phyloP scores from a whole-genome alignment of 2,113 vertebrate species.

The Columbina picui region DNA sequence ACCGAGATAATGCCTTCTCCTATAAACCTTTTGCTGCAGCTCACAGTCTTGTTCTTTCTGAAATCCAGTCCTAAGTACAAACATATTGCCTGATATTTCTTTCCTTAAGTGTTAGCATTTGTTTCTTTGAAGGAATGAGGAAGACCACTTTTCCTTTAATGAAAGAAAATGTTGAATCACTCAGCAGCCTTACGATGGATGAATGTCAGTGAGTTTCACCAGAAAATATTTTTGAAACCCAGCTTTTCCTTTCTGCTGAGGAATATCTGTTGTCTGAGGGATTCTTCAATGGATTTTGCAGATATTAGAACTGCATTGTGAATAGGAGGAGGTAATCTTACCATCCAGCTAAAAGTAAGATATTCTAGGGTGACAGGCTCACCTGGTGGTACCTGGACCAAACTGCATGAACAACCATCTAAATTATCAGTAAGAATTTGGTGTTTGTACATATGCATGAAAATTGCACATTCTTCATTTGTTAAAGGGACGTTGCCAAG shows the following conservation, averaged over 20 bases:
- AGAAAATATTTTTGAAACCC: constrained; percentile 12
- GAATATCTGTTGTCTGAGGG: background rate
- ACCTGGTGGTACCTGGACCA: background rate
- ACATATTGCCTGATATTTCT: constrained; percentile 5
- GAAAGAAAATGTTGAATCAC: constrained; percentile 26
- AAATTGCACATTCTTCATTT: background rate
- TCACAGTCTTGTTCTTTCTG: background rate
- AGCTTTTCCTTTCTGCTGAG: background rate
- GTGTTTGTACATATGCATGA: background rate
- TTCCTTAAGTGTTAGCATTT: background rate
- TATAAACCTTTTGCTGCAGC: background rate
- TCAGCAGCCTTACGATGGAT: background rate
- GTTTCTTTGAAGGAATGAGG: background rate
- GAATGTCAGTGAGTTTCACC: background rate
- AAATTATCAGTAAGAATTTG: background rate
- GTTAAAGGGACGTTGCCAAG: constrained; percentile 64
- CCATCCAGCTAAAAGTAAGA: background rate
- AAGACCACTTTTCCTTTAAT: background rate
- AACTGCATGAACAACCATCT: background rate
- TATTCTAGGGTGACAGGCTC: background rate
- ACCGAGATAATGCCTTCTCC: background rate
- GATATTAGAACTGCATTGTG: background rate
- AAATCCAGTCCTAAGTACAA: background rate
- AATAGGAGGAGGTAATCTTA: background rate
- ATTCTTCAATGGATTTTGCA: background rate